Percentiles rank a stretch among this genome's conserved stretches.
Conservation (phyloP, 2,888 invertebrate species). For the Thymelicus sylvestris region DNA sequence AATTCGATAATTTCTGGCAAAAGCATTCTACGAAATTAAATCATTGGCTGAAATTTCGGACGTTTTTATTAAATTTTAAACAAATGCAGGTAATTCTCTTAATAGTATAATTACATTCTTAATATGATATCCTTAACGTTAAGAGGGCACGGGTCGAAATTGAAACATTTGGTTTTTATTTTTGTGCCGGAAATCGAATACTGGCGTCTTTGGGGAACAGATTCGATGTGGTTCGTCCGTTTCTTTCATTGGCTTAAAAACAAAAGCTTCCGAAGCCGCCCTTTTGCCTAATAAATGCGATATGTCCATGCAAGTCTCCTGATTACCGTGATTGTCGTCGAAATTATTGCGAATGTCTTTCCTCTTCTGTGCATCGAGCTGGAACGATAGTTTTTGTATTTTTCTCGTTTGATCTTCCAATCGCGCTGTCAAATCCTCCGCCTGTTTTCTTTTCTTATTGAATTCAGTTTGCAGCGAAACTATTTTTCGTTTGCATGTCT, state of each 20-base stretch:
- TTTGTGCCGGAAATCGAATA: constrained; percentile 72
- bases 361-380: constrained; percentile 72
- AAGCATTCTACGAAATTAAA: constrained; percentile 95
- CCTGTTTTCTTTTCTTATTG: constrained; percentile 74
- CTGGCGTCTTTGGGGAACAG: constrained; percentile 72
- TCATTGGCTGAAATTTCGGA: constrained; percentile 94
- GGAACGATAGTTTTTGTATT: constrained; percentile 77
- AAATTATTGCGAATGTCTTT: constrained; percentile 68
- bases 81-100: constrained; percentile 89
- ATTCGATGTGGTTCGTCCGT: constrained; percentile 58
- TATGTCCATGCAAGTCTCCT: constrained; percentile 73
- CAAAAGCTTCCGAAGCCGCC: constrained; percentile 66
- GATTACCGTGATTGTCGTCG: constrained; percentile 55
- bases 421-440: constrained; percentile 71
- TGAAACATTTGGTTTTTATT: constrained; percentile 64
- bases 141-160: constrained; percentile 68
- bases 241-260: constrained; percentile 72
- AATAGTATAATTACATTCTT: constrained; percentile 36
- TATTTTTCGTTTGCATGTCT: constrained; percentile 76
- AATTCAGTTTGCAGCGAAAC: constrained; percentile 70
- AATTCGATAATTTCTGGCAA: constrained; percentile 97
- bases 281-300: constrained; percentile 72
- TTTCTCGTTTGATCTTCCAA: constrained; percentile 76
- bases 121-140: constrained; percentile 38
- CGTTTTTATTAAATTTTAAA: constrained; percentile 97